phyloP scores from a whole-genome alignment of 2,797 vertebrate genomes.

The Poecilia velifera region DNA sequence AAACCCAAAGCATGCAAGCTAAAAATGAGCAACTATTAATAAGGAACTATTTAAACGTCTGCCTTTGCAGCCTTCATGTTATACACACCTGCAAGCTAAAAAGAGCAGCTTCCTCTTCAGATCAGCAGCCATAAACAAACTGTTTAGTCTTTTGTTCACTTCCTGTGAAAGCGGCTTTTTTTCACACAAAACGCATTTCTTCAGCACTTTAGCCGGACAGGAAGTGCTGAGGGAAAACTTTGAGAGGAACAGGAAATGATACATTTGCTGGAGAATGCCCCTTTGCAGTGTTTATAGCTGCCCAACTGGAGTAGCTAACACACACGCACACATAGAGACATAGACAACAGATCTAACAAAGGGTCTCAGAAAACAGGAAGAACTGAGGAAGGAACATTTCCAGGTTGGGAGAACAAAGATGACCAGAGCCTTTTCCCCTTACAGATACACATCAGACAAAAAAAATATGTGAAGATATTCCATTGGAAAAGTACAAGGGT shows the following conservation, averaged over 20 bases:
- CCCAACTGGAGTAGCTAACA: constrained; percentile 21
- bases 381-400: constrained; percentile 66
- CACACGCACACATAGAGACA: constrained; percentile 4
- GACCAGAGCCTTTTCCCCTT: constrained; percentile 40
- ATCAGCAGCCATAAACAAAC: constrained; percentile 46
- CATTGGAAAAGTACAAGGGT: neutral
- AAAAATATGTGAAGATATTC: constrained; percentile 15
- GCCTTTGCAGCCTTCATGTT: neutral
- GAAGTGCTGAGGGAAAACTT: constrained; percentile 66
- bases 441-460: constrained; percentile 45
- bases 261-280: constrained; percentile 64
- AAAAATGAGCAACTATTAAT: neutral
- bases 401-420: constrained; percentile 66
- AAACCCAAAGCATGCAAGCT: neutral
- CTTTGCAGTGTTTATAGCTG: constrained; percentile 20
- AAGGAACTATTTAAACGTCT: neutral
- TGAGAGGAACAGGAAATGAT: constrained; percentile 75
- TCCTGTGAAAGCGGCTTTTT: constrained; percentile 18
- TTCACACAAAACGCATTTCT: constrained; percentile 20
- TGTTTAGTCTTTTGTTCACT: constrained; percentile 38
- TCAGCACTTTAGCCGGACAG: constrained; percentile 60
- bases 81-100: constrained; percentile 28
- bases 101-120: constrained; percentile 38
- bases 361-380: constrained; percentile 74
- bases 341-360: constrained; percentile 49